Evolutionary conservation across 1,140 invertebrate species (phyloP).

Genomic region (Polyergus mexicanus): DNA sequence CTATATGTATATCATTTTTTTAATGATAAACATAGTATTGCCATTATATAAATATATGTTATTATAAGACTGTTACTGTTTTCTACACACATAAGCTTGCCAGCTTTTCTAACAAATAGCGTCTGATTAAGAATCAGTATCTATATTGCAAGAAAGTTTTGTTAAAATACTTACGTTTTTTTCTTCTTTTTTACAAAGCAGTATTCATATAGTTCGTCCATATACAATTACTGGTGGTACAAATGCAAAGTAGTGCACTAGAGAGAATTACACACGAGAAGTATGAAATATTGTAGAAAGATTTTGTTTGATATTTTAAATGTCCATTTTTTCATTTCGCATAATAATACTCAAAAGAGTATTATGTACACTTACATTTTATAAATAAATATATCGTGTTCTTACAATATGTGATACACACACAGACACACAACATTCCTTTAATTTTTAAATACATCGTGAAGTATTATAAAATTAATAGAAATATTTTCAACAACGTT

Average conservation of each 20-base stretch:
- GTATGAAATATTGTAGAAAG: slow-evolving; percentile 25
- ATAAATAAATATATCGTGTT: background rate
- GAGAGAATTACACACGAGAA: slow-evolving; percentile 19
- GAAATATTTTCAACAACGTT: slow-evolving; percentile 24
- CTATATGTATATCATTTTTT: background rate
- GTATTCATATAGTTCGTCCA: slow-evolving; percentile 53
- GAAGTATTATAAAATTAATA: slow-evolving; percentile 8
- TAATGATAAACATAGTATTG: background rate
- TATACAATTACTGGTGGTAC: slow-evolving; percentile 51
- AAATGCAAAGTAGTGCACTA: slow-evolving; percentile 58
- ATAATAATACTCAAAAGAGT: background rate
- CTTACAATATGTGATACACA: background rate
- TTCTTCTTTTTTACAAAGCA: slow-evolving; percentile 16
- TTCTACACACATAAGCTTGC: background rate
- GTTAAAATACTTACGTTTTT: background rate
- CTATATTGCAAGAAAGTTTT: background rate
- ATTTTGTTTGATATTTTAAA: slow-evolving; percentile 14
- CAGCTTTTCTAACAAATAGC: background rate
- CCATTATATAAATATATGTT: background rate
- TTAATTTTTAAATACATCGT: too few relatives aligned
- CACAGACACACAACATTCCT: background rate
- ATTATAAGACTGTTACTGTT: slow-evolving; percentile 24
- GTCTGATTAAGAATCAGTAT: background rate
- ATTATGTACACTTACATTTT: slow-evolving; percentile 18
- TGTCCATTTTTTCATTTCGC: slow-evolving; percentile 4